Conservation (phyloP, 2,888 invertebrate species). For the Penaeus monodon region DNA sequence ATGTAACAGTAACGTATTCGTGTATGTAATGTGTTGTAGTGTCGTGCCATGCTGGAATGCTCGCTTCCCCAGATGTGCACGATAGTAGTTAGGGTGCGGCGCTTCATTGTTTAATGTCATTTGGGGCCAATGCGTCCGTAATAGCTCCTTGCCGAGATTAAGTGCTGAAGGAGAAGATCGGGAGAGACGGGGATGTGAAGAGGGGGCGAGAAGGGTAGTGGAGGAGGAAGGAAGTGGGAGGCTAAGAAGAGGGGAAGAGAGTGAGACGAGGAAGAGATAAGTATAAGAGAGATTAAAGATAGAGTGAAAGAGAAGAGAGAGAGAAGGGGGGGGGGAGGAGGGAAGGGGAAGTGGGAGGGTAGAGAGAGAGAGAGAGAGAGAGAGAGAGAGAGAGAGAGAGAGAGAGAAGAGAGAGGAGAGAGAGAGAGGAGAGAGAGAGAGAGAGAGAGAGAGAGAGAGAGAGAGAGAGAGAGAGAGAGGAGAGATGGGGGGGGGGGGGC, state of each 20-base stretch:
- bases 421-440: background rate
- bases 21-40: no score
- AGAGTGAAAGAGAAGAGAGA: background rate
- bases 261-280: background rate
- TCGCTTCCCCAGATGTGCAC: no score
- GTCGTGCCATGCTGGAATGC: no score
- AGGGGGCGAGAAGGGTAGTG: background rate
- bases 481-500: background rate
- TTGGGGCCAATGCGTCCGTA: no score
- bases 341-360: no score
- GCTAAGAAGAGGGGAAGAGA: background rate
- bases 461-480: background rate
- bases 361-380: background rate
- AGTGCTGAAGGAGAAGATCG: no score
- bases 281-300: rapidly evolving
- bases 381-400: background rate
- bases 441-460: background rate
- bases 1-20: no score
- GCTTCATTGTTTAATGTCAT: no score
- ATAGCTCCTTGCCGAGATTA: no score
- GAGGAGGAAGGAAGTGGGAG: background rate
- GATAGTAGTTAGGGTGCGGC: no score
- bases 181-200: no score
- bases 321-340: background rate
- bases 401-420: background rate